These are phyloP conservation scores for Lepidostoma basale DNA, from an alignment of 1,140 invertebrate genomes.

Conservation along the genomic window DNA sequence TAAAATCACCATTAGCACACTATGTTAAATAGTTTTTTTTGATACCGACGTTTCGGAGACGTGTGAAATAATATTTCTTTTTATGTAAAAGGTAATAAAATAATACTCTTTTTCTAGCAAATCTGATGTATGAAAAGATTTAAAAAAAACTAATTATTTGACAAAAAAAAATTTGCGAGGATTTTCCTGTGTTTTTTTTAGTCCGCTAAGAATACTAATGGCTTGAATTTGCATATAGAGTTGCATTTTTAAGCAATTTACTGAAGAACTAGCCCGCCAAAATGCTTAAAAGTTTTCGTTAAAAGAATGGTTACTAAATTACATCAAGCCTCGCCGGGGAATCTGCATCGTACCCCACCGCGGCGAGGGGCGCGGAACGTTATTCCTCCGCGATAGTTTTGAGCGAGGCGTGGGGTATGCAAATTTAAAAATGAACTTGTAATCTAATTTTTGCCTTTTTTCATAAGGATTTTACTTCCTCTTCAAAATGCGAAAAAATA, in stretches of 20 bases:
- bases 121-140: too few relatives aligned
- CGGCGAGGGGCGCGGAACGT: neutral
- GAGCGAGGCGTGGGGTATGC: neutral
- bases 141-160: too few relatives aligned
- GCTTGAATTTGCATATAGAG: constrained; percentile 45
- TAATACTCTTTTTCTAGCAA: too few relatives aligned
- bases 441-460: constrained; percentile 14
- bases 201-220: constrained; percentile 42
- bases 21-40: too few relatives aligned
- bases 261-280: constrained; percentile 13
- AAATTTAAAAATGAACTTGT: neutral
- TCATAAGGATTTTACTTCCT: too few relatives aligned
- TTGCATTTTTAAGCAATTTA: constrained; percentile 45
- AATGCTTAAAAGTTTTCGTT: constrained; percentile 33
- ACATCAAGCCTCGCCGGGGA: constrained; percentile 1
- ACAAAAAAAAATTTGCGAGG: too few relatives aligned
- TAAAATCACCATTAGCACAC: too few relatives aligned
- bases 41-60: too few relatives aligned
- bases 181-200: constrained; percentile 29
- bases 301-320: constrained; percentile 30
- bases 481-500: neutral
- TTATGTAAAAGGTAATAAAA: too few relatives aligned
- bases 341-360: constrained; percentile 19
- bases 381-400: constrained; percentile 15
- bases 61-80: too few relatives aligned